A percentile compares a stretch with the other conserved stretches of the same genome.
Evolutionary conservation across 2,888 invertebrate species (phyloP).

Genomic region (Cylindroiulus punctatus): DNA sequence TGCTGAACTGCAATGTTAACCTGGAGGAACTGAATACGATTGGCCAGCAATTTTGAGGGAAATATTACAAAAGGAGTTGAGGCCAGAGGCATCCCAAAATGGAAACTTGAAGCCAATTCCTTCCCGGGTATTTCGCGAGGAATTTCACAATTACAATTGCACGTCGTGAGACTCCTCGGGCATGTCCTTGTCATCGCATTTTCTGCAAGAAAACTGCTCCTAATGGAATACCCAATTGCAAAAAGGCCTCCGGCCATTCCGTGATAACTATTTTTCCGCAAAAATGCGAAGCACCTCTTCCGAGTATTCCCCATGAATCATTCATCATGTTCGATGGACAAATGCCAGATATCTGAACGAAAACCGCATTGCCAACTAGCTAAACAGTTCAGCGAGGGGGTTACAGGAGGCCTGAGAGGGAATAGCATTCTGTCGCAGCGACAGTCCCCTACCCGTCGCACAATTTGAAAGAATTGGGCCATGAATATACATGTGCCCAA

Average conservation of each 20-base stretch:
- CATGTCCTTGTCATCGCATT: conserved; percentile 31
- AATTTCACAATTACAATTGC: conserved; percentile 47
- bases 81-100: neutral
- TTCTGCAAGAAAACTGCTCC: conserved; percentile 36
- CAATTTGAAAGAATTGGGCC: conserved; percentile 19
- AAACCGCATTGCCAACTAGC: conserved; percentile 25
- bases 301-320: conserved; percentile 13
- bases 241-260: conserved; percentile 8
- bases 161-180: neutral
- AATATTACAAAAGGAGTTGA: conserved; percentile 27
- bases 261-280: conserved; percentile 42
- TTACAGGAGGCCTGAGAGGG: neutral
- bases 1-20: neutral
- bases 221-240: conserved; percentile 40
- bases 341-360: conserved; percentile 19
- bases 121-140: conserved; percentile 6
- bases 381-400: neutral
- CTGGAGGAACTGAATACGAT: neutral
- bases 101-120: conserved; percentile 3
- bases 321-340: conserved; percentile 27
- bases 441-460: neutral
- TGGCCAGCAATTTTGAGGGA: conserved; percentile 1
- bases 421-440: neutral
- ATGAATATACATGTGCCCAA: conserved; percentile 34
- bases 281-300: neutral